These are phyloP conservation scores for Pasiphila rectangulata DNA, from an alignment of 2,888 invertebrate species.

Conservation along the genomic window DNA sequence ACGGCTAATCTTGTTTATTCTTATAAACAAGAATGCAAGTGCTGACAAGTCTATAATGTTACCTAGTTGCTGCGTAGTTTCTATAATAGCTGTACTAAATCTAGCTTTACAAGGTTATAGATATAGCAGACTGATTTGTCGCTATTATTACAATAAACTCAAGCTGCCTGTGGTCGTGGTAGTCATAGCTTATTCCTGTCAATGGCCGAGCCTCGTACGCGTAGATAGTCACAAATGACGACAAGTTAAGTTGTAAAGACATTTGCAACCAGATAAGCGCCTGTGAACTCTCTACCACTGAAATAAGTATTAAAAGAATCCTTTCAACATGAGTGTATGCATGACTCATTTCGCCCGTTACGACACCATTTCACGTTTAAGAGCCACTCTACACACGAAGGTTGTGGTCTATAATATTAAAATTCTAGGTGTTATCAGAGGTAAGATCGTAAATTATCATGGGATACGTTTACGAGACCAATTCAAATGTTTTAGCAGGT, in stretches of 20 bases:
- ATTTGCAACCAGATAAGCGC: conserved; percentile 18
- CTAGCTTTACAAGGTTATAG: not conserved
- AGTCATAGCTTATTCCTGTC: conserved; percentile 18
- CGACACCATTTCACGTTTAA: conserved; percentile 32
- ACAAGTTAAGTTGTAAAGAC: conserved; percentile 19
- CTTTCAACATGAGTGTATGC: conserved; percentile 19
- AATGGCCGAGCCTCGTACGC: conserved; percentile 25
- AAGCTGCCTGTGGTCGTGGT: not conserved
- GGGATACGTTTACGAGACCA: conserved; percentile 25
- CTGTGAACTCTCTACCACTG: conserved; percentile 24
- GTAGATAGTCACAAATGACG: conserved; percentile 6
- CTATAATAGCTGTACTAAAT: conserved; percentile 19
- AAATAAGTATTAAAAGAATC: conserved; percentile 21
- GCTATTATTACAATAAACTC: too few relatives aligned
- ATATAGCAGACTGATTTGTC: too few relatives aligned
- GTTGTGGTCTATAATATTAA: conserved; percentile 25
- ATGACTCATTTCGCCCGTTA: conserved; percentile 34
- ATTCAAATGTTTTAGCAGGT: conserved; percentile 5
- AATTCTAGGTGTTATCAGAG: conserved; percentile 22
- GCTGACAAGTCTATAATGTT: conserved; percentile 18
- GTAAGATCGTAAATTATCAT: conserved; percentile 16
- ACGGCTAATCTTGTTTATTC: not conserved
- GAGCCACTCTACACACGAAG: conserved; percentile 15
- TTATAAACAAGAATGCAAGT: not conserved
- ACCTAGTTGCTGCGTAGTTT: conserved; percentile 19